phyloP scores from a whole-genome alignment of 2,113 vertebrate species.

The Leptodactylus fuscus region DNA sequence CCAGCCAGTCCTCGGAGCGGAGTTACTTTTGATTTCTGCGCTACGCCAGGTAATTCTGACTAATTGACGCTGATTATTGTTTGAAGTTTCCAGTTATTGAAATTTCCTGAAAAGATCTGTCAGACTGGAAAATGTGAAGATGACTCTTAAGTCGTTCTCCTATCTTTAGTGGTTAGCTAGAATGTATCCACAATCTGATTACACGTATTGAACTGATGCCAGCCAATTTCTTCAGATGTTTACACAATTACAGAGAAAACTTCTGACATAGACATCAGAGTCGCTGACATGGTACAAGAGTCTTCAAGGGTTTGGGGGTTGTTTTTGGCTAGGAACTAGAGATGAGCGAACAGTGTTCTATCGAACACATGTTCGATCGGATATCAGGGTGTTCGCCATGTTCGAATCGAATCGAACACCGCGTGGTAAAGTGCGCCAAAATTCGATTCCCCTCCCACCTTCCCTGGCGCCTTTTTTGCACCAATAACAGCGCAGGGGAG shows the following conservation, averaged over 20 bases:
- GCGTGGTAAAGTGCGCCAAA: too few species aligned
- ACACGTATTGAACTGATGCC: not conserved
- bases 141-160: conserved; percentile 15
- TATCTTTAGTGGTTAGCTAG: not conserved
- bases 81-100: conserved; percentile 22
- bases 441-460: too few species aligned
- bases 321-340: too few species aligned
- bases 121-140: conserved; percentile 24
- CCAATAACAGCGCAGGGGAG: too few species aligned
- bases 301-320: not conserved
- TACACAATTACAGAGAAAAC: not conserved
- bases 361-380: too few species aligned
- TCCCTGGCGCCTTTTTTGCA: too few species aligned
- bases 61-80: conserved; percentile 12
- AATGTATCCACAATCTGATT: not conserved
- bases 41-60: conserved; percentile 3
- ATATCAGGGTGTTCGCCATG: too few species aligned
- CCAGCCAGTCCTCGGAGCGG: not conserved
- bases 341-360: too few species aligned
- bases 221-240: conserved; percentile 28
- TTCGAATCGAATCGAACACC: too few species aligned
- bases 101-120: conserved; percentile 14
- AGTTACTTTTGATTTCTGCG: not conserved
- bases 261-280: not conserved
- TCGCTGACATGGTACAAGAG: not conserved